A percentile compares a stretch with the other conserved stretches of the same genome.
These are phyloP conservation scores for Tor tambroides DNA, from an alignment of 2,113 vertebrate genomes.

Conservation along the genomic window DNA sequence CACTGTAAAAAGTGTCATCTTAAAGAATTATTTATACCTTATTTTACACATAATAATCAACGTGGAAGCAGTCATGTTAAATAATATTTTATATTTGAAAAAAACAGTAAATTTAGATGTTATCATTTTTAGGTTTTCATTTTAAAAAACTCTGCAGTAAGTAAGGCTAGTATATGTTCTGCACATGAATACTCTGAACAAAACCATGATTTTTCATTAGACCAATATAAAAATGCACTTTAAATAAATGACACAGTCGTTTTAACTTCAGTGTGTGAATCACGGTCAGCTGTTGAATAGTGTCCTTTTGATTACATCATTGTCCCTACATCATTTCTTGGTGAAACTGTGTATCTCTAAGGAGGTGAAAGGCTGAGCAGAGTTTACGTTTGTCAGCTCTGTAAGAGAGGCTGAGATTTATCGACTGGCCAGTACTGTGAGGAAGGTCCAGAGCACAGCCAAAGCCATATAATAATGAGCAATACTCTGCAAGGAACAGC, in stretches of 20 bases:
- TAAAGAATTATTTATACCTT: neutral
- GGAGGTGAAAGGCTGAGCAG: neutral
- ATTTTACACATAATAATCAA: neutral
- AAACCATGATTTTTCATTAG: neutral
- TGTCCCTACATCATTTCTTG: neutral
- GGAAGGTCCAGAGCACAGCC: constrained; percentile 7
- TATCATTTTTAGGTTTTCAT: too few species aligned
- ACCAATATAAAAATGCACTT: neutral
- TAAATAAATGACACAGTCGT: neutral
- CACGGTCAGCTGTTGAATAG: neutral
- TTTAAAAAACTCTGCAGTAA: neutral
- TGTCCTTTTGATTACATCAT: neutral
- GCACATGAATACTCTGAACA: neutral
- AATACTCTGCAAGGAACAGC: neutral
- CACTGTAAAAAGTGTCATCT: too few species aligned
- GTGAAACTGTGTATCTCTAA: neutral
- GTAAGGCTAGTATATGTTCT: neutral
- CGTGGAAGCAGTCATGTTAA: too few species aligned
- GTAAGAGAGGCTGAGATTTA: neutral
- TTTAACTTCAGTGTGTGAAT: neutral
- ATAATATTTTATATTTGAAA: too few species aligned
- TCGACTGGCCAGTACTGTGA: neutral
- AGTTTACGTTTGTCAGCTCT: neutral
- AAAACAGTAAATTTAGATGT: too few species aligned
- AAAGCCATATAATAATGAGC: neutral